Percentiles rank a stretch among this genome's conserved stretches.
Evolutionary conservation across 2,888 invertebrate species (phyloP).

Genomic region (Nephrocerus scutellatus): DNA sequence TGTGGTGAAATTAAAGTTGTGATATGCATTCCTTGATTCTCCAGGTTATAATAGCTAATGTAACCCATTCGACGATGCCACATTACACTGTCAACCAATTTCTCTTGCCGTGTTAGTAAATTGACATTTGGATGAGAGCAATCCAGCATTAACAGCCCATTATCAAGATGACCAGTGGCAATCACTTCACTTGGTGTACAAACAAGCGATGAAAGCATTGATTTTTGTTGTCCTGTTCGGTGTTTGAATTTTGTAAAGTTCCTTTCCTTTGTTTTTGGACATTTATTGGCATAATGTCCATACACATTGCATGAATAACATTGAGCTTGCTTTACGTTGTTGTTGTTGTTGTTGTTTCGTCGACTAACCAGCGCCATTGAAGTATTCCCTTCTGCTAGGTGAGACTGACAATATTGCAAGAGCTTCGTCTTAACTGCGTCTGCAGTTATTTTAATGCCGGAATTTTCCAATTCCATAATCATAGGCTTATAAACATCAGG

Average conservation of each 20-base stretch:
- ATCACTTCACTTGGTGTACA: constrained; percentile 6
- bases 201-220: constrained; percentile 9
- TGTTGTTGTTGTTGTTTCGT: background rate
- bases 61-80: too few species aligned
- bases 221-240: constrained; percentile 3
- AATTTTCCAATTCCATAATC: constrained; percentile 23
- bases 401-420: constrained; percentile 17
- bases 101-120: too few species aligned
- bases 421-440: constrained; percentile 29
- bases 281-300: constrained; percentile 12
- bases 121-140: too few species aligned
- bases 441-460: constrained; percentile 22
- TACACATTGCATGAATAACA: constrained; percentile 14
- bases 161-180: background rate
- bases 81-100: too few species aligned
- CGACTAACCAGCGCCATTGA: too few species aligned
- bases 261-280: too few species aligned
- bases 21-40: too few species aligned
- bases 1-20: background rate
- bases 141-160: too few species aligned
- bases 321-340: constrained; percentile 2
- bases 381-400: background rate
- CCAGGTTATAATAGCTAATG: too few species aligned
- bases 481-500: constrained; percentile 30
- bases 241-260: too few species aligned